Conservation (phyloP, 2,113 vertebrate genomes). For the Oplegnathus fasciatus region DNA sequence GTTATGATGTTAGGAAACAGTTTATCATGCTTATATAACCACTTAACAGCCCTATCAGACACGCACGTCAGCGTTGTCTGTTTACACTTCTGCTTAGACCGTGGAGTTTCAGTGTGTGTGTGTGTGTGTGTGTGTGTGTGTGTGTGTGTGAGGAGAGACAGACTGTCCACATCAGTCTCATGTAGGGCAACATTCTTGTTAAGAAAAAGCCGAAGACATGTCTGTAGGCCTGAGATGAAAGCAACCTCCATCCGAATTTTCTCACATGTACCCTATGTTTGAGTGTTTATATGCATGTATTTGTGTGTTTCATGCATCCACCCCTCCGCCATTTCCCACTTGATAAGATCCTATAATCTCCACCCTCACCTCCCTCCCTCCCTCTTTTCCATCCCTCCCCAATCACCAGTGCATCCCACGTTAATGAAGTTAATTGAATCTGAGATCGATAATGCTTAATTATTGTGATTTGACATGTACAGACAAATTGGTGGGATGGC, state of each 20-base stretch:
- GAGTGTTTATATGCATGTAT: slow-evolving; percentile 17
- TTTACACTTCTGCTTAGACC: slow-evolving; percentile 67
- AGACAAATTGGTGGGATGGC: slow-evolving; percentile 92
- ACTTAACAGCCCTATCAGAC: slow-evolving; percentile 71
- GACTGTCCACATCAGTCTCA: slow-evolving; percentile 34
- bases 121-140: slow-evolving; percentile 31
- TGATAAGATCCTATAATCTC: slow-evolving; percentile 69
- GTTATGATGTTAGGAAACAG: slow-evolving; percentile 70
- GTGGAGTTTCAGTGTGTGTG: slow-evolving; percentile 15
- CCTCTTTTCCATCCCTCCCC: slow-evolving; percentile 58
- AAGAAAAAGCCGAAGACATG: slow-evolving; percentile 3
- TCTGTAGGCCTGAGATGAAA: slow-evolving; percentile 1
- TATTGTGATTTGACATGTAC: slow-evolving; percentile 98
- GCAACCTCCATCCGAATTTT: not conserved
- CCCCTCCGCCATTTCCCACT: slow-evolving; percentile 43
- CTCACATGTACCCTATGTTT: not conserved
- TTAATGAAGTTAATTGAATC: slow-evolving; percentile 99
- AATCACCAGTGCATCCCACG: slow-evolving; percentile 87
- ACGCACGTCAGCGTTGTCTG: slow-evolving; percentile 59
- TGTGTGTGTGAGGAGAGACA: not conserved
- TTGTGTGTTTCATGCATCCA: slow-evolving; percentile 16
- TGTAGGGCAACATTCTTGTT: not conserved
- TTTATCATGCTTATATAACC: slow-evolving; percentile 75
- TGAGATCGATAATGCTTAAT: slow-evolving; percentile 99
- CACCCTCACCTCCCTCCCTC: slow-evolving; percentile 44